Evolutionary conservation across 1,140 invertebrate genomes (phyloP), one percentile per base, ranked within the genome.

Genomic region (Panulirus ornatus): DNA sequence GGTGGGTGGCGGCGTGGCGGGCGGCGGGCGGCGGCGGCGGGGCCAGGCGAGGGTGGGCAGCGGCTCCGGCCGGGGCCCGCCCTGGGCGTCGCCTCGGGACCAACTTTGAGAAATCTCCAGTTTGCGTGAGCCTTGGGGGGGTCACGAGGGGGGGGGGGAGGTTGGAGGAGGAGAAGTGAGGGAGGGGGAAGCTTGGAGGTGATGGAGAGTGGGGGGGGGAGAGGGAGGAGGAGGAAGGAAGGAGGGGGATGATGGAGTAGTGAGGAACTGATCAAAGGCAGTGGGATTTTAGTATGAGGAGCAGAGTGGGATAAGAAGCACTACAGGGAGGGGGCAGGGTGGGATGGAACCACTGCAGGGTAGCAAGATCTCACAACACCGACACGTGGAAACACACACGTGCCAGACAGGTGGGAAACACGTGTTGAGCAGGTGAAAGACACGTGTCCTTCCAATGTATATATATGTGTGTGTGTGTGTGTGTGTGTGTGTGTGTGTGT

Each of bases 101-200:
- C 30, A 73, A 16, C 42, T 73, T 73, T 73, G 70, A 73, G 70
- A 73, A 73, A 73, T 73, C 70, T 73, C 6, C 70, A 11, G 70
- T 73, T 73, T 73, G 70, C 70, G 70, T 73, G 70, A 73, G 70
- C 70, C 70, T 38, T 2, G 70, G 42, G 70, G 70, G 70, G 70
- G 70, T 2, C 22, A 34, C 70, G 0, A 38, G 34, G 70, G 70
- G 6, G 6, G 5, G 19, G 63, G 63, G 63, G 5, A 30, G 34
- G 5, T 11, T 11, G 51, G 51, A 22, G 22, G 51, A 22, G 51
- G 51, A 11, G 22, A 22, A 11, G 22, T 22, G 51, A 58, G 51
- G 22, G 51, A 58, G 51, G 22, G 51, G 22, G n/a, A n/a, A n/a
- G n/a, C n/a, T n/a, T n/a, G n/a, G 36, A 34, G 36, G 66, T 30